Evolutionary conservation across 2,797 vertebrate species (phyloP).

Genomic region (Silurus lanzhouensis): DNA sequence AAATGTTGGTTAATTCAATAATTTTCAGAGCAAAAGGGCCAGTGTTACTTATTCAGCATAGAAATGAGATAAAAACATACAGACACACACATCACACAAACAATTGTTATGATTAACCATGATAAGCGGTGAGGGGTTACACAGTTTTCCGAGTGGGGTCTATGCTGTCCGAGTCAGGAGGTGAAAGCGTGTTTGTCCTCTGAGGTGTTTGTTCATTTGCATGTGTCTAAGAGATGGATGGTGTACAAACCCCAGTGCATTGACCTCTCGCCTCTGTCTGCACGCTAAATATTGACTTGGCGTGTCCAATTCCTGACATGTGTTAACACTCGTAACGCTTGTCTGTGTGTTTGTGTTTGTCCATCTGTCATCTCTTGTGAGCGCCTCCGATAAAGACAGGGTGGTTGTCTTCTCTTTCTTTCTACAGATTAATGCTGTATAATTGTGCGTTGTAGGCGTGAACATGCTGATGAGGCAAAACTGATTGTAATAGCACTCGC

Average conservation of each 20-base stretch:
- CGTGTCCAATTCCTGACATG: background rate
- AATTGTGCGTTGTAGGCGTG: constrained; percentile 10
- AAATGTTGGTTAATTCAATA: no score
- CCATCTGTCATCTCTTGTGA: background rate
- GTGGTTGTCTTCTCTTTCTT: background rate
- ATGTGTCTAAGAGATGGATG: constrained; percentile 9
- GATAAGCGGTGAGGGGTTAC: no score
- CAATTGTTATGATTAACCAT: background rate
- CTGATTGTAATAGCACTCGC: constrained; percentile 30
- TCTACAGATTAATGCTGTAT: constrained; percentile 12
- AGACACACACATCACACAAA: no score
- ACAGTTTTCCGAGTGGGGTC: background rate
- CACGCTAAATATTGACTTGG: background rate
- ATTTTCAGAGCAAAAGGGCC: no score
- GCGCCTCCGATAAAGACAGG: background rate
- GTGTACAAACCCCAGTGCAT: background rate
- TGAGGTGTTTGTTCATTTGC: background rate
- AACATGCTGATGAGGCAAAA: constrained; percentile 23
- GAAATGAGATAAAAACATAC: no score
- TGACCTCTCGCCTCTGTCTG: constrained; percentile 1
- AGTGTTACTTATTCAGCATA: no score
- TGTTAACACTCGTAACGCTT: background rate
- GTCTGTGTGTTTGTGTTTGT: background rate
- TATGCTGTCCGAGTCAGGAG: background rate
- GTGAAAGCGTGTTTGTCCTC: background rate